These are phyloP conservation scores for Brachystomella parvula DNA, from an alignment of 1,140 invertebrate species.

Conservation along the genomic window DNA sequence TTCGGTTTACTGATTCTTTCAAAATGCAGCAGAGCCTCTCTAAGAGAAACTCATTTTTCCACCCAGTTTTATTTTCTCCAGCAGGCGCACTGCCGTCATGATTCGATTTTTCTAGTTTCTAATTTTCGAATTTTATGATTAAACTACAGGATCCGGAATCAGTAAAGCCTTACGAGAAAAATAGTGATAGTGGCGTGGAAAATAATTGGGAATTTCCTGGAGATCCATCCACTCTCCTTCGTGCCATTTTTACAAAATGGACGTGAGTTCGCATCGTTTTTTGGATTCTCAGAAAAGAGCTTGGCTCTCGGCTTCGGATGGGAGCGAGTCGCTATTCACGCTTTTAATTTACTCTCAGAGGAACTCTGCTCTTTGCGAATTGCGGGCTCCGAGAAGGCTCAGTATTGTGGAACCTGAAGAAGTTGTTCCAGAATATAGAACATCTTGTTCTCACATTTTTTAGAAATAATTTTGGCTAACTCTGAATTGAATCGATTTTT, in stretches of 20 bases:
- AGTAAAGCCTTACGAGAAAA: slow-evolving; percentile 58
- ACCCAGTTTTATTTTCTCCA: too few relatives aligned
- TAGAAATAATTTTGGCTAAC: too few relatives aligned
- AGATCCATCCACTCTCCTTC: slow-evolving; percentile 67
- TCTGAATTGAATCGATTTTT: too few relatives aligned
- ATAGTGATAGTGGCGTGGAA: slow-evolving; percentile 61
- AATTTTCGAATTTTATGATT: too few relatives aligned
- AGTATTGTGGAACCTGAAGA: background rate
- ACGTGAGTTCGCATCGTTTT: slow-evolving; percentile 71
- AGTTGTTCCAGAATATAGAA: background rate
- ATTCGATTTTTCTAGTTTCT: too few relatives aligned
- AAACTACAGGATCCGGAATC: too few relatives aligned
- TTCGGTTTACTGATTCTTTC: too few relatives aligned
- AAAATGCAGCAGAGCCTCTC: too few relatives aligned
- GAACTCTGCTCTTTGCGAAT: slow-evolving; percentile 65
- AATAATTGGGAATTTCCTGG: slow-evolving; percentile 63
- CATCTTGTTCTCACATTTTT: too few relatives aligned
- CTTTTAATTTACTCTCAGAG: slow-evolving; percentile 80
- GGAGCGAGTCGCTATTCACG: slow-evolving; percentile 79
- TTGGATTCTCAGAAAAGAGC: slow-evolving; percentile 73
- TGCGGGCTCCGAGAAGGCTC: slow-evolving; percentile 47
- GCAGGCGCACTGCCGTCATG: too few relatives aligned
- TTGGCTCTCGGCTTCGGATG: slow-evolving; percentile 51
- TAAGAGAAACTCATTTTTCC: too few relatives aligned
- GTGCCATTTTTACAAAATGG: slow-evolving; percentile 67